phyloP scores from a whole-genome alignment of 2,113 vertebrate genomes.

The Pseudolaguvia tuberculata region DNA sequence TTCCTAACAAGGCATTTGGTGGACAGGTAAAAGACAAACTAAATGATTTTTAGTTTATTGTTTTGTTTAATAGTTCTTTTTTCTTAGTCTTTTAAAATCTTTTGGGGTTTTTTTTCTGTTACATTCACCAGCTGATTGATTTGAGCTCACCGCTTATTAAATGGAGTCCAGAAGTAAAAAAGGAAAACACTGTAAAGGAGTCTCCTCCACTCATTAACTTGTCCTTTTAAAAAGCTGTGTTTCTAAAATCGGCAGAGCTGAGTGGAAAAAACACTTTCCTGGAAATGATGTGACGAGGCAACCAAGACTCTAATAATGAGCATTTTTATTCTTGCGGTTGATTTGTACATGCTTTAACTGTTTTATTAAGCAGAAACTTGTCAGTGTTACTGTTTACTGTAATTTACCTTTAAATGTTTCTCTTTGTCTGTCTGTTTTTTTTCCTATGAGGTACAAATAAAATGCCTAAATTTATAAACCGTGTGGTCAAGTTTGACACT shows the following conservation, averaged over 20 bases:
- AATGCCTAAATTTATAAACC: no score
- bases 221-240: conserved; percentile 62
- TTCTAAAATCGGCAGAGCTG: neutral
- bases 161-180: conserved; percentile 70
- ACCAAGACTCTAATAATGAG: conserved; percentile 2
- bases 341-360: conserved; percentile 19
- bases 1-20: conserved; percentile 51
- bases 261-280: conserved; percentile 7
- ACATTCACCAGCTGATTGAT: conserved; percentile 66
- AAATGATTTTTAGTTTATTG: neutral
- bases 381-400: conserved; percentile 15
- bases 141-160: conserved; percentile 72
- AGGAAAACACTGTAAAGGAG: conserved; percentile 52
- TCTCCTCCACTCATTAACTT: conserved; percentile 66
- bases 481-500: no score
- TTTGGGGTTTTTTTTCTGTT: conserved; percentile 8
- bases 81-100: neutral
- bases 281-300: conserved; percentile 21
- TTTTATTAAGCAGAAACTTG: conserved; percentile 22
- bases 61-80: neutral
- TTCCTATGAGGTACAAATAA: conserved; percentile 44
- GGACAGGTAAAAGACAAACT: conserved; percentile 47
- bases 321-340: conserved; percentile 31
- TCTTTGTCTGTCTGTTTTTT: neutral
- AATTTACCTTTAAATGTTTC: conserved; percentile 15